Conservation (phyloP, 2,888 invertebrate genomes). For the Ypsolopha scabrella region DNA sequence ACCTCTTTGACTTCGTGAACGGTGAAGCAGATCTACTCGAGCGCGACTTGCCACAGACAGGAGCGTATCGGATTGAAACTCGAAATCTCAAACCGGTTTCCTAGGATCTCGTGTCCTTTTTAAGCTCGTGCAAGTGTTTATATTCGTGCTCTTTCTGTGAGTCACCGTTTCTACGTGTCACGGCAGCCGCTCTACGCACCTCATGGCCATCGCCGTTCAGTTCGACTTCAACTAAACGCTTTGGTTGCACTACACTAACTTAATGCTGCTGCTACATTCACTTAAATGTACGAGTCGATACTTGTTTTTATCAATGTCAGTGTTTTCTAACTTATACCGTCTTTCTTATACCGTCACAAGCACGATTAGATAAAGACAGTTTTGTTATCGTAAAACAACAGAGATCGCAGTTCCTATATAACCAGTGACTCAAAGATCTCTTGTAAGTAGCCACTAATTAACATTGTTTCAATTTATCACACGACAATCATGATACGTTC, state of each 20-base stretch:
- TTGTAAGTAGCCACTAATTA: no score
- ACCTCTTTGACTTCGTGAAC: constrained; percentile 27
- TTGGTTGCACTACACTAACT: not conserved
- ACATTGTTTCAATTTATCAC: no score
- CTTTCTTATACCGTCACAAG: no score
- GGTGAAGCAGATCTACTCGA: constrained; percentile 39
- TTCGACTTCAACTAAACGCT: not conserved
- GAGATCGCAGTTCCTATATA: no score
- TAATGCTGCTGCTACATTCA: not conserved
- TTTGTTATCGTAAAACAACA: no score
- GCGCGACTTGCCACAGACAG: constrained; percentile 57
- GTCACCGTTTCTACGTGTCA: constrained; percentile 65
- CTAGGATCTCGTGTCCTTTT: constrained; percentile 43
- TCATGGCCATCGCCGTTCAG: constrained; percentile 50
- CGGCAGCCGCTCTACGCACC: constrained; percentile 59
- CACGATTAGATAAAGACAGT: no score
- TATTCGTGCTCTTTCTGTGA: constrained; percentile 54
- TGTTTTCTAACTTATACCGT: no score
- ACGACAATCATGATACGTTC: no score
- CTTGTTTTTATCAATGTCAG: not conserved
- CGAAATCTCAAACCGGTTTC: constrained; percentile 67
- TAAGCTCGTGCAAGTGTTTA: constrained; percentile 28
- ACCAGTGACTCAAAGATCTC: no score
- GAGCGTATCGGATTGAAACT: constrained; percentile 68
- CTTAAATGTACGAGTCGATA: not conserved